Conservation (phyloP, 2,113 vertebrate genomes). For the Cathartes aura region DNA sequence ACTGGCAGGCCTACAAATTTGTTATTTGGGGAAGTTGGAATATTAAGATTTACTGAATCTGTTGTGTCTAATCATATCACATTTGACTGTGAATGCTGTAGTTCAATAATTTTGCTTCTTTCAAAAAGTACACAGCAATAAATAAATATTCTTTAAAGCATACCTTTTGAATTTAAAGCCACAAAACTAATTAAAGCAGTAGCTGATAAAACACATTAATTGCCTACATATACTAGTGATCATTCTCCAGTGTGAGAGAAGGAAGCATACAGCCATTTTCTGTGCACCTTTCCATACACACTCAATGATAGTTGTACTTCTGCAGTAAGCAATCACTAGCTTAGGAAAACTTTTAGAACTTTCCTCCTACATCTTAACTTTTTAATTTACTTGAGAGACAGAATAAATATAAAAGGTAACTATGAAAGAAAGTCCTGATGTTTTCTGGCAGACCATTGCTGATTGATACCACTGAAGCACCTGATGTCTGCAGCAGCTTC, state of each 20-base stretch:
- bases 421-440: background rate
- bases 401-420: background rate
- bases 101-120: background rate
- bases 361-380: background rate
- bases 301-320: background rate
- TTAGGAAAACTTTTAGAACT: background rate
- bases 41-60: background rate
- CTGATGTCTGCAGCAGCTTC: background rate
- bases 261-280: background rate
- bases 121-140: background rate
- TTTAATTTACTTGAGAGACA: background rate
- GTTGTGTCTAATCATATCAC: background rate
- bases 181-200: background rate
- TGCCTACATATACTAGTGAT: background rate
- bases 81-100: background rate
- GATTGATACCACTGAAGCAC: background rate
- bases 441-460: background rate
- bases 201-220: background rate
- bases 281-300: background rate
- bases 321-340: background rate
- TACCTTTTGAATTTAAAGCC: background rate
- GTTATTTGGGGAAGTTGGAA: background rate
- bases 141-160: background rate
- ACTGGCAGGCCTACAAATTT: background rate
- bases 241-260: background rate